A percentile compares a stretch with the other conserved stretches of the same genome.
Evolutionary conservation across 23 tunicate species (phyloP).

Genomic region (Halocynthia roretzi): DNA sequence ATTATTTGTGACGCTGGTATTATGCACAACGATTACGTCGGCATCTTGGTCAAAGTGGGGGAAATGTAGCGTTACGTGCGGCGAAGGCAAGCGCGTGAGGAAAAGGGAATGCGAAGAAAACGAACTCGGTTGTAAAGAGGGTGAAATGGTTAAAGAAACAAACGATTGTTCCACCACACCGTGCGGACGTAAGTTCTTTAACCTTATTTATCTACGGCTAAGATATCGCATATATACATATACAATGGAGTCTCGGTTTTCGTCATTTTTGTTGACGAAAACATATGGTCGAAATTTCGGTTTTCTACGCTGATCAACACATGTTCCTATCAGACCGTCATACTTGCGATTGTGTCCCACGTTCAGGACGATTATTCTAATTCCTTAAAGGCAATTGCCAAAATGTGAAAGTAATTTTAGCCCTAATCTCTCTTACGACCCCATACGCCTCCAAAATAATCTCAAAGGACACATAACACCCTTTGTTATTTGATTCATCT

Average conservation of each 20-base stretch:
- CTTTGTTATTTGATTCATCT: too few relatives aligned
- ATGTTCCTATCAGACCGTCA: background rate
- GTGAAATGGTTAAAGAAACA: constrained; percentile 8
- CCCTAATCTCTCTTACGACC: too few relatives aligned
- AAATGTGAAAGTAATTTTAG: too few relatives aligned
- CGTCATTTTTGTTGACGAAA: too few relatives aligned
- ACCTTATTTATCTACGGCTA: background rate
- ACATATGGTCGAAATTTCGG: too few relatives aligned
- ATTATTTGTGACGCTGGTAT: too few relatives aligned
- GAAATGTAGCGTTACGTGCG: constrained; percentile 10
- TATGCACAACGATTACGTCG: background rate
- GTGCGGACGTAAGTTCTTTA: constrained; percentile 14
- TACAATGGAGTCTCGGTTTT: too few relatives aligned
- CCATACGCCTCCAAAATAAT: too few relatives aligned
- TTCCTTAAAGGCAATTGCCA: too few relatives aligned
- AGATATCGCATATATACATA: background rate
- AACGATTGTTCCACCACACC: constrained; percentile 5
- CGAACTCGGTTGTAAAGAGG: constrained; percentile 16
- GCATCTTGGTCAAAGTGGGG: constrained; percentile 12
- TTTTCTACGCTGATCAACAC: too few relatives aligned
- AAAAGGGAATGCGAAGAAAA: constrained; percentile 10
- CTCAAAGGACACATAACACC: too few relatives aligned
- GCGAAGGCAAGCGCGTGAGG: constrained; percentile 8
- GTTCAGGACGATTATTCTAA: too few relatives aligned
- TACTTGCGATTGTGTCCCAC: background rate